Conservation (phyloP, 2,113 vertebrate species). For the Dromas ardeola region DNA sequence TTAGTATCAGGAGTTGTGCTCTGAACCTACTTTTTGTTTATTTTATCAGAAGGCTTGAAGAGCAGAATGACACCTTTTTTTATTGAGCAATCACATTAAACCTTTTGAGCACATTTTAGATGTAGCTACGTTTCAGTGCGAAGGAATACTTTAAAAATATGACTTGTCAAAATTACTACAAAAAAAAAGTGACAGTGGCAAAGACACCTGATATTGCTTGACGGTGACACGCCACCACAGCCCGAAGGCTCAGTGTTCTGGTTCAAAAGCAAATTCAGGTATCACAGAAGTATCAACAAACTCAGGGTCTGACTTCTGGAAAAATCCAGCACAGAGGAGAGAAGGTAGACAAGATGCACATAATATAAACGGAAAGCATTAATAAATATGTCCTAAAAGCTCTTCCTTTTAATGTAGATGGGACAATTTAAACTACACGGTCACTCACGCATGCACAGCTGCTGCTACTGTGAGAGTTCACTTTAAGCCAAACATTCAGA, state of each 20-base stretch:
- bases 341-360: background rate
- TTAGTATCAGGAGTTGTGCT: background rate
- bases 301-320: background rate
- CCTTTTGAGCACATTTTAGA: background rate
- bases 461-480: background rate
- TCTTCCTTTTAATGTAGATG: background rate
- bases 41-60: background rate
- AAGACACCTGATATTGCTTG: background rate
- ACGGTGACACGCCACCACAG: background rate
- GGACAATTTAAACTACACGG: background rate
- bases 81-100: background rate
- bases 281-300: background rate
- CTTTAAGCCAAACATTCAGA: background rate
- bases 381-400: background rate
- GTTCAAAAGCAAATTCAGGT: background rate
- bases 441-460: accelerated
- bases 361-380: background rate
- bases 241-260: background rate
- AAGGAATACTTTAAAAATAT: background rate
- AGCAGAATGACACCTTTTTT: background rate
- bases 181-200: background rate
- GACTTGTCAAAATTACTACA: background rate
- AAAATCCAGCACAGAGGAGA: background rate
- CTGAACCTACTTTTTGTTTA: background rate
- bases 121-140: background rate